A percentile compares a stretch with the other conserved stretches of the same genome.
These are phyloP conservation scores for Mastomys coucha DNA, from an alignment of 2,113 vertebrate genomes.

Conservation along the genomic window DNA sequence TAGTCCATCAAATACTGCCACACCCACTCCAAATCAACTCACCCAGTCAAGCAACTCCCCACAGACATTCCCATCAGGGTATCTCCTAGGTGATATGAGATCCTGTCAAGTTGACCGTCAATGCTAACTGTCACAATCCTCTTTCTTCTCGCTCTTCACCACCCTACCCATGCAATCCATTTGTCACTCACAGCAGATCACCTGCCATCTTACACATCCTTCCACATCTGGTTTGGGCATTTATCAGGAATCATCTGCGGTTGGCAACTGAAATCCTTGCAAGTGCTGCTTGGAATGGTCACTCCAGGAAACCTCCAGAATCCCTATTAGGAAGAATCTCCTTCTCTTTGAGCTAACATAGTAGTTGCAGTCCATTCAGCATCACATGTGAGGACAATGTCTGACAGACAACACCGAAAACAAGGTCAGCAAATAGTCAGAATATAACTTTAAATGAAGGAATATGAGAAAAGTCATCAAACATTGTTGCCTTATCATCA, in stretches of 20 bases:
- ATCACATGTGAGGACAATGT: not conserved
- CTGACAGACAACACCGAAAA: not conserved
- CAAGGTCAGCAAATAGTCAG: not conserved
- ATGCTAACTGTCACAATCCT: not conserved
- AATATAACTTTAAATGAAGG: not conserved
- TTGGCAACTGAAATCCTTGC: not conserved
- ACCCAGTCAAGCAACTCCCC: not conserved
- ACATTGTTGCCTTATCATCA: not conserved
- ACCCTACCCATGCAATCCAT: not conserved
- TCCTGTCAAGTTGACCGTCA: not conserved
- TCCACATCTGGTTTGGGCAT: not conserved
- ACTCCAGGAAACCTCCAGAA: not conserved
- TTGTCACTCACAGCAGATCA: not conserved
- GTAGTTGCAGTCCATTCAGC: not conserved
- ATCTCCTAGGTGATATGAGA: not conserved
- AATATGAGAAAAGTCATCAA: not conserved
- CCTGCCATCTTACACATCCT: not conserved
- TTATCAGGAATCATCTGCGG: not conserved
- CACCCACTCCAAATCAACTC: not conserved
- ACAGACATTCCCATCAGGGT: not conserved
- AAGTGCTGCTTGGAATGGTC: not conserved
- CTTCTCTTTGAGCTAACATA: not conserved
- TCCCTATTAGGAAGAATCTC: not conserved
- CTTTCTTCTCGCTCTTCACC: not conserved
- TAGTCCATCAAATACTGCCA: not conserved